Evolutionary conservation across 2,797 vertebrate genomes (phyloP).

Genomic region (Pachyuromys duprasi): DNA sequence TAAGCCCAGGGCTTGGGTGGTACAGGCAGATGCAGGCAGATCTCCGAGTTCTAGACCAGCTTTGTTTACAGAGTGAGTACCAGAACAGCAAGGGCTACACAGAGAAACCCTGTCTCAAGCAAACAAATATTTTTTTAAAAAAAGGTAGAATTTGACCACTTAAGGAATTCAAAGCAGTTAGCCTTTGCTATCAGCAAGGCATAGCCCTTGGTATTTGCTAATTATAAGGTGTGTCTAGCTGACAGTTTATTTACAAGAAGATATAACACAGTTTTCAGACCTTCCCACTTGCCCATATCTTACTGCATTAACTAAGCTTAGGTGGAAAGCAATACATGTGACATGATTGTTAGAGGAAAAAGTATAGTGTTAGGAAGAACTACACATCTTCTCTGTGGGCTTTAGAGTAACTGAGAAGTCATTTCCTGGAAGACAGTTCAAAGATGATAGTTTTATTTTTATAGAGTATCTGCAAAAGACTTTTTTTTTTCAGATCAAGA

Average conservation of each 20-base stretch:
- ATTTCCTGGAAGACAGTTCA: background rate
- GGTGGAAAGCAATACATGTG: background rate
- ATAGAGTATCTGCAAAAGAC: background rate
- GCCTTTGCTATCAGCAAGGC: background rate
- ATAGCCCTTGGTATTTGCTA: background rate
- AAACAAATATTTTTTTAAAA: too few relatives aligned
- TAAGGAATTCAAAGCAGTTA: background rate
- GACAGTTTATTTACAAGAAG: background rate
- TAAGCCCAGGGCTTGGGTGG: background rate
- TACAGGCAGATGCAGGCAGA: background rate
- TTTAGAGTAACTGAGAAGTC: background rate
- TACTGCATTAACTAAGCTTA: background rate
- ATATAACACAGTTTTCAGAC: background rate
- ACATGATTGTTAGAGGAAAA: background rate
- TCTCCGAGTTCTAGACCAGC: background rate
- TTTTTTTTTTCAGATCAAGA: conserved; percentile 30
- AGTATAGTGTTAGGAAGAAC: background rate
- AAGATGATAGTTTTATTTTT: conserved; percentile 11
- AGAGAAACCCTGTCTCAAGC: background rate
- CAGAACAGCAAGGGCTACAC: background rate
- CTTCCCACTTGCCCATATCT: background rate
- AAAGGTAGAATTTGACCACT: background rate
- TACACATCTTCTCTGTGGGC: background rate
- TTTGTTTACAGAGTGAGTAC: background rate
- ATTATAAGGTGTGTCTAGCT: background rate